These are phyloP conservation scores for Cygnus atratus DNA, from an alignment of 2,113 vertebrate species.

Conservation along the genomic window DNA sequence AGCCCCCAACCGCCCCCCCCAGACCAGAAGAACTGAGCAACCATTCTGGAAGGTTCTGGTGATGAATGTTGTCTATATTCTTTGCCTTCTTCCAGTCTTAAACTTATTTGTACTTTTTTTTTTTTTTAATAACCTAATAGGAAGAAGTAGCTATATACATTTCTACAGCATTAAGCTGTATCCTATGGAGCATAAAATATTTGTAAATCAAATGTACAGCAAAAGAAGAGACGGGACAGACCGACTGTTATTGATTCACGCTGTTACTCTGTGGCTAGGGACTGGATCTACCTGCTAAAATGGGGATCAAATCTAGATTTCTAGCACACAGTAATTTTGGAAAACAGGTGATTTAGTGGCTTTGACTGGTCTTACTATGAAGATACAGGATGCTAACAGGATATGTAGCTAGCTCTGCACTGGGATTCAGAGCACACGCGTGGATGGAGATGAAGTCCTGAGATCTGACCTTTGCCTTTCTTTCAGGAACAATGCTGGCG, in stretches of 20 bases:
- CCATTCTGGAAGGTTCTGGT: too few species aligned
- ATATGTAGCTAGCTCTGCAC: not conserved
- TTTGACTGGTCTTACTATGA: not conserved
- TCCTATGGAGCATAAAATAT: too few species aligned
- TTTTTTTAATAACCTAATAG: too few species aligned
- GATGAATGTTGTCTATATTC: too few species aligned
- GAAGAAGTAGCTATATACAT: too few species aligned
- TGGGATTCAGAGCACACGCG: not conserved
- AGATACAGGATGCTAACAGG: not conserved
- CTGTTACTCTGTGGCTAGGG: not conserved
- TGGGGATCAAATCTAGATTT: not conserved
- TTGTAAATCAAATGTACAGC: too few species aligned
- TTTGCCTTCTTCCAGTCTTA: too few species aligned
- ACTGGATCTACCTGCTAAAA: not conserved
- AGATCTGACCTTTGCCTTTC: not conserved
- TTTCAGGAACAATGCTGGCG: not conserved
- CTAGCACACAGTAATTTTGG: not conserved
- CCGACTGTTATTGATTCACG: rapidly evolving
- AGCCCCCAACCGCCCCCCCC: too few species aligned
- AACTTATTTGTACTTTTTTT: too few species aligned
- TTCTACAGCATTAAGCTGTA: too few species aligned
- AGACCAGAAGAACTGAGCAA: too few species aligned
- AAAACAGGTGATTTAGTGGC: not conserved
- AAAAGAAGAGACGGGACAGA: too few species aligned
- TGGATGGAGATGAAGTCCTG: not conserved